Base-by-base conservation (phyloP, 2,888 invertebrate genomes). In the Caenorhabditis macrosperma region DNA sequence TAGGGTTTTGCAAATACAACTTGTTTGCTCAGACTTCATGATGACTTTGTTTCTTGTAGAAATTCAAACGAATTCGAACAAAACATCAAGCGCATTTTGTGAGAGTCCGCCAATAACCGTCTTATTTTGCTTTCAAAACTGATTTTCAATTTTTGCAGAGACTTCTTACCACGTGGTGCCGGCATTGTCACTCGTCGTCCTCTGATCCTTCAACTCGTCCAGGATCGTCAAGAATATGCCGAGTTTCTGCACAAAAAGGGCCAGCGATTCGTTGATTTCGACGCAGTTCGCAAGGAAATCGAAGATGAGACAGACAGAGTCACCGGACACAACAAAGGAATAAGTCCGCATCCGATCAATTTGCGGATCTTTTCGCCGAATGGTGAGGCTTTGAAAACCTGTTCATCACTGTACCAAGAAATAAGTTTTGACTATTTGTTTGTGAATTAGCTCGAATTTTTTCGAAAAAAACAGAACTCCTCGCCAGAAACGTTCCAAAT, bases 181-280 rank as follows among this genome's bases (percentile, higher is more conserved):
- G 92, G 92, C 15, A 92, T 92, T 69, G 92, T 92, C 9, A 92
- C 92, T 3, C 88, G 92, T 66, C 85, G 92, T 80, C 92, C 92
- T 4, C 86, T 92, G n/a, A 91, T 92, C 20, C 83, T 90, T 9
- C 90, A 90, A 75, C 82, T 90, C 26, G 82, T 89, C 61, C 83
- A 88, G 52, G 87, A 88, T 61, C 60, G 83, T 44, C 69, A 77
- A 38, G 85, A 99, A 93, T 94, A 94, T 94, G 99, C 96, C 28
- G 98, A 99, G 92, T 99, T 99, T 92, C 93, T 99, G 68, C 99
- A 99, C 92, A 95, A 95, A 92, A 97, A 98, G 92, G 98, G 98
- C 59, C 95, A 96, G 92, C 96, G 96, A 92, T 97, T 96, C 91
- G 93, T 94, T 52, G 96, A 97, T 92, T 99, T 99, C 92, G 95